Percentiles rank a stretch among this genome's conserved stretches.
These are phyloP conservation scores for Dryomyza anilis DNA, from an alignment of 2,888 invertebrate genomes.

Conservation along the genomic window DNA sequence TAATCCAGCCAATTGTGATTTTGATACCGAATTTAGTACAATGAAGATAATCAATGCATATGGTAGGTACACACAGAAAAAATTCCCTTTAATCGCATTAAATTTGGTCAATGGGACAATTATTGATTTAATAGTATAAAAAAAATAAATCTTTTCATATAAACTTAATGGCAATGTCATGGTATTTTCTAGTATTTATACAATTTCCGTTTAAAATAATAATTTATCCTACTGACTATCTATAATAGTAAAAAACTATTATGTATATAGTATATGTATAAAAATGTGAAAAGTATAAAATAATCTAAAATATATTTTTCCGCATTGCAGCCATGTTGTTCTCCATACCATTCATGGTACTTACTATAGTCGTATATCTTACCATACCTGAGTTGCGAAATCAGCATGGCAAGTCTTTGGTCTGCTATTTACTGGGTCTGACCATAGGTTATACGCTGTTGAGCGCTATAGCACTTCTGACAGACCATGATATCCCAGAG, in stretches of 20 bases:
- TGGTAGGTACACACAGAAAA: conserved; percentile 45
- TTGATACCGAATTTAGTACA: conserved; percentile 37
- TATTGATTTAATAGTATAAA: no score
- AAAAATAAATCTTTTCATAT: no score
- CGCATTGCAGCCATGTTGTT: conserved; percentile 69
- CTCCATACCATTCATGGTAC: conserved; percentile 74
- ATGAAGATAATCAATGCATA: conserved; percentile 52
- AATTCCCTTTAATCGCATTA: no score
- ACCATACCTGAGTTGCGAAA: conserved; percentile 74
- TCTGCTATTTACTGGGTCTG: conserved; percentile 74
- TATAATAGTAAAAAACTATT: no score
- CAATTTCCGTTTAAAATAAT: no score
- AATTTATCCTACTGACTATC: no score
- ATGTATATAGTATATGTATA: no score
- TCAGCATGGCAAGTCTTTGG: conserved; percentile 77
- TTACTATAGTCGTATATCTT: conserved; percentile 75
- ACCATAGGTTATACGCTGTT: conserved; percentile 69
- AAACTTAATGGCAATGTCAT: no score
- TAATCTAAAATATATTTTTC: background rate
- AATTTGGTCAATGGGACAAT: no score
- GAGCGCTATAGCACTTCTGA: conserved; percentile 46
- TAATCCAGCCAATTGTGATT: conserved; percentile 53
- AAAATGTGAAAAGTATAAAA: background rate
- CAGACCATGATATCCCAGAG: conserved; percentile 32
- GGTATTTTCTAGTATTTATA: no score